phyloP scores from a whole-genome alignment of 2,113 vertebrate species.

The Chaetodon auriga region DNA sequence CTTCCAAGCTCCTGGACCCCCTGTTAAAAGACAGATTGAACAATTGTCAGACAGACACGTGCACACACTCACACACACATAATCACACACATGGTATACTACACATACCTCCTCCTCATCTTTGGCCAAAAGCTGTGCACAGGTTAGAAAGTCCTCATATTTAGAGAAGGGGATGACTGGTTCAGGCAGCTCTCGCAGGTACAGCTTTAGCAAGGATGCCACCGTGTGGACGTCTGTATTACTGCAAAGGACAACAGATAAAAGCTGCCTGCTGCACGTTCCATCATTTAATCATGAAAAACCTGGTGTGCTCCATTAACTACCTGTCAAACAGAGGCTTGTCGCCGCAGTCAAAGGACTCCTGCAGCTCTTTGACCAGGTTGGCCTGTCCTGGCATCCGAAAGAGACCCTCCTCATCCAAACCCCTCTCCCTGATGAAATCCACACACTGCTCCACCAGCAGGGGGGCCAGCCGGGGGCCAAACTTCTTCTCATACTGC shows the following conservation, averaged over 20 bases:
- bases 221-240: constrained; percentile 97
- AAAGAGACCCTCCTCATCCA: constrained; percentile 95
- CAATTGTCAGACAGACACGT: background rate
- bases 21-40: constrained; percentile 74
- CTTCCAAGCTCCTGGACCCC: constrained; percentile 92
- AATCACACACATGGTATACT: background rate
- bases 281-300: background rate
- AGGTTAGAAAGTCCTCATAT: constrained; percentile 95
- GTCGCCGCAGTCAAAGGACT: constrained; percentile 94
- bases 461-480: constrained; percentile 89
- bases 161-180: constrained; percentile 96
- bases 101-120: constrained; percentile 91
- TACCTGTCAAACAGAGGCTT: constrained; percentile 96
- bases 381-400: constrained; percentile 96
- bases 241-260: constrained; percentile 76
- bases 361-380: constrained; percentile 95
- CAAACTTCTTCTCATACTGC: constrained; percentile 90
- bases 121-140: constrained; percentile 94
- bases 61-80: background rate
- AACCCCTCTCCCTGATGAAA: constrained; percentile 92
- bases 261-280: background rate
- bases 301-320: background rate
- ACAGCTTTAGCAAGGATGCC: constrained; percentile 95
- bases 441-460: constrained; percentile 97
- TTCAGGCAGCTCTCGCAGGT: constrained; percentile 95